Evolutionary conservation across 2,113 vertebrate species (phyloP).

Genomic region (Daubentonia madagascariensis): DNA sequence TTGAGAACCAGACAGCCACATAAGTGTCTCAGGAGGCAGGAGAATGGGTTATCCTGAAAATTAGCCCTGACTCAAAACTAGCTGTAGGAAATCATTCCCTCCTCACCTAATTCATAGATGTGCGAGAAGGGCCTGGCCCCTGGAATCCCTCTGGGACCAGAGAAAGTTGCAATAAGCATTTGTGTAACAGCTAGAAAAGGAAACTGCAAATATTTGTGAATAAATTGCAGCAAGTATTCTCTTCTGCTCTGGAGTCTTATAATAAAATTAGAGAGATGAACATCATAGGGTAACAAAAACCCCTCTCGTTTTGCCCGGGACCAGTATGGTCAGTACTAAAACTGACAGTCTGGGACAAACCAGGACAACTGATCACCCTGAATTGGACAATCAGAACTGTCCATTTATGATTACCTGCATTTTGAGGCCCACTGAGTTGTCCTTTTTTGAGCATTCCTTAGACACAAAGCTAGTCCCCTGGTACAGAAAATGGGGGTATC

Average conservation of each 20-base stretch:
- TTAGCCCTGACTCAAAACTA: background rate
- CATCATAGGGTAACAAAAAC: no score
- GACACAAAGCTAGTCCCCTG: background rate
- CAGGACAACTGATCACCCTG: background rate
- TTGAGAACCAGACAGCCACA: background rate
- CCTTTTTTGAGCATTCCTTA: background rate
- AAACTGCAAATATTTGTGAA: background rate
- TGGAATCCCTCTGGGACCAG: background rate
- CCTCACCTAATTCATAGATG: conserved; percentile 21
- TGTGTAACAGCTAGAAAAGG: background rate
- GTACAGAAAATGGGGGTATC: background rate
- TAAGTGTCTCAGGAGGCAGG: background rate
- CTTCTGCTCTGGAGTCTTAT: background rate
- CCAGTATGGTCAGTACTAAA: background rate
- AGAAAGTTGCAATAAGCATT: background rate
- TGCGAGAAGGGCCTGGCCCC: background rate
- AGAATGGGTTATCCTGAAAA: conserved; percentile 19
- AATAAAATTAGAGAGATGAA: background rate
- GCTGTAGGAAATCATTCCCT: background rate
- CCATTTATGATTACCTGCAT: background rate
- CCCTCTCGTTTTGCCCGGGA: background rate
- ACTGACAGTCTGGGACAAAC: background rate
- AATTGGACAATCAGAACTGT: background rate
- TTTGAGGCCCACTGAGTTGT: background rate
- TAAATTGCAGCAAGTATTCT: background rate